A percentile compares a stretch with the other conserved stretches of the same genome.
Conservation (phyloP, 53 echinoderm and acorn worm species). For the Echinometra lucunter region DNA sequence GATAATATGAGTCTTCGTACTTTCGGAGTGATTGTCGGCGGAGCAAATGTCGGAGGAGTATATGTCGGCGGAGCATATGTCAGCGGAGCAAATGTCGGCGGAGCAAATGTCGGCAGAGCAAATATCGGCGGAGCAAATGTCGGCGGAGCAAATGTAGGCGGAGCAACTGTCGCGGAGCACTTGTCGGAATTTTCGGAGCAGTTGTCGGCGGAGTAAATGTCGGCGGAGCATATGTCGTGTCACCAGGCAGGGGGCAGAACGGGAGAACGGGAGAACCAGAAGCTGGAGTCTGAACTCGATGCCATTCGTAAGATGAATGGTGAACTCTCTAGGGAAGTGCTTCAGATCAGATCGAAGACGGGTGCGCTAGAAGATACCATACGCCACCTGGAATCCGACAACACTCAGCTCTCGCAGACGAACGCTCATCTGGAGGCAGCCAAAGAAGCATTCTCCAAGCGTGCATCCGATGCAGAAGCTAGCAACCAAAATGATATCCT, state of each 20-base stretch:
- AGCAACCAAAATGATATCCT: conserved; percentile 63
- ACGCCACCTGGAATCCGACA: conserved; percentile 72
- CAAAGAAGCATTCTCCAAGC: conserved; percentile 64
- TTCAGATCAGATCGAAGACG: conserved; percentile 60
- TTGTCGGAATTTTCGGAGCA: no score
- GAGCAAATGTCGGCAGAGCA: no score
- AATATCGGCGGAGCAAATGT: no score
- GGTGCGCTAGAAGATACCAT: conserved; percentile 70
- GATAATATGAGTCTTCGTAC: no score
- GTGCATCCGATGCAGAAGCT: conserved; percentile 68
- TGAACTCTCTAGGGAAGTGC: conserved; percentile 67
- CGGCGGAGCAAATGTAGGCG: no score
- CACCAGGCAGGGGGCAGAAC: conserved; percentile 73
- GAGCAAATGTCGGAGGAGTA: no score
- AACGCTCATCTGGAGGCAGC: conserved; percentile 66
- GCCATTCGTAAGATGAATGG: conserved; percentile 48
- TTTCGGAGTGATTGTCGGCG: no score
- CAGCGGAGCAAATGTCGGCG: no score
- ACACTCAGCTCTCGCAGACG: conserved; percentile 67
- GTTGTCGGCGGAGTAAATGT: no score
- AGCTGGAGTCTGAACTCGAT: conserved; percentile 69
- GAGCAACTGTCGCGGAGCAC: no score
- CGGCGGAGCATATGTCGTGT: no score
- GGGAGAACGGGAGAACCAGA: conserved; percentile 64
- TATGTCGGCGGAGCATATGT: no score